Conservation (phyloP, 2,797 vertebrate species). For the Coregonus suidteri region DNA sequence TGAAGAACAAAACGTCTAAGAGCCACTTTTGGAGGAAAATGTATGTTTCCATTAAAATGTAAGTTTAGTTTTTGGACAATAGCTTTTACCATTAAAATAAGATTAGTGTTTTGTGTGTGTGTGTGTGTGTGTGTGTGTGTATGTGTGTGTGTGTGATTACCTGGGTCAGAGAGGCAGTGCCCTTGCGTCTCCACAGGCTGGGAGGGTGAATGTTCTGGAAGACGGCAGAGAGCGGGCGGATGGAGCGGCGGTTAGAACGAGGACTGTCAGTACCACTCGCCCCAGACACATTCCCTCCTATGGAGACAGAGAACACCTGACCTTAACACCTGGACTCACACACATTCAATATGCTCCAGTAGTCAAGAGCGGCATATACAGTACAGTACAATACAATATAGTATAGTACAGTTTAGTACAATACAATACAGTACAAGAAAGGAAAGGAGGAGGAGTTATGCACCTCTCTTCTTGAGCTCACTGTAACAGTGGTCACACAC, state of each 20-base stretch:
- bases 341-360: too few relatives aligned
- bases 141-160: constrained; percentile 62
- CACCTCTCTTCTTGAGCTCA: constrained; percentile 88
- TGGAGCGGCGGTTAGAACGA: constrained; percentile 78
- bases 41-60: too few relatives aligned
- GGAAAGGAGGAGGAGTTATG: constrained; percentile 10
- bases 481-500: constrained; percentile 91
- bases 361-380: too few relatives aligned
- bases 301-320: constrained; percentile 20
- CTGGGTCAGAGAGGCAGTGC: constrained; percentile 85
- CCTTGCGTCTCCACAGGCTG: constrained; percentile 90
- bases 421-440: not conserved
- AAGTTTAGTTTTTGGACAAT: too few relatives aligned
- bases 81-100: too few relatives aligned
- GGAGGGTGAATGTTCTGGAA: constrained; percentile 92
- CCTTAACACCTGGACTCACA: not conserved
- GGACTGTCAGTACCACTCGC: constrained; percentile 78
- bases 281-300: constrained; percentile 71
- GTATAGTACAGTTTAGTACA: too few relatives aligned
- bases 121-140: too few relatives aligned
- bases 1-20: too few relatives aligned
- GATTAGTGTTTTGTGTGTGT: too few relatives aligned
- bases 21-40: too few relatives aligned
- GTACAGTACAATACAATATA: too few relatives aligned
- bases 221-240: constrained; percentile 87